phyloP scores from a whole-genome alignment of 2,797 vertebrate genomes.

The Acanthiza pusilla region DNA sequence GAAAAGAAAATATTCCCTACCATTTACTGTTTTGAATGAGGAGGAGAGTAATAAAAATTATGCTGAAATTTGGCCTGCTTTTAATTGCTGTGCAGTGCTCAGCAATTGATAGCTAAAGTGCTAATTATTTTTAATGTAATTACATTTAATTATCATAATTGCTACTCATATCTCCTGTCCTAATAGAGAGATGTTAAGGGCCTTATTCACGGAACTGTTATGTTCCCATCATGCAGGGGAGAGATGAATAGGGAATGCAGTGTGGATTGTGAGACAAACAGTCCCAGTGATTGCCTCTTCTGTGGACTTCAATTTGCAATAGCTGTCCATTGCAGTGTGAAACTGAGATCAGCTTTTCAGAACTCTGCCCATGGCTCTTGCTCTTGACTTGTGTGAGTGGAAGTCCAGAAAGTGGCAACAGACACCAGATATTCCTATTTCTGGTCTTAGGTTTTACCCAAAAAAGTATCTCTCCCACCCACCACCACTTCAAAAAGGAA shows the following conservation, averaged over 20 bases:
- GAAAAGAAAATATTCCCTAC: constrained; percentile 45
- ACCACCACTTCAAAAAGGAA: background rate
- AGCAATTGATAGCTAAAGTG: constrained; percentile 66
- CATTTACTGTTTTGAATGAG: constrained; percentile 50
- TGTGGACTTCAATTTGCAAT: background rate
- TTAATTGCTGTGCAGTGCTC: constrained; percentile 56
- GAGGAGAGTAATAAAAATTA: constrained; percentile 64
- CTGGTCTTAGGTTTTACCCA: background rate
- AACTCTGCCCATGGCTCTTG: background rate
- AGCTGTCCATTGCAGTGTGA: background rate
- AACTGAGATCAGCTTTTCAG: background rate
- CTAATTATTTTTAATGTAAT: constrained; percentile 76
- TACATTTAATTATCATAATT: constrained; percentile 75
- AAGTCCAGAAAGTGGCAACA: background rate
- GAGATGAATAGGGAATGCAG: background rate
- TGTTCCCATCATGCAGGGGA: constrained; percentile 3
- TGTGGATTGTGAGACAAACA: background rate
- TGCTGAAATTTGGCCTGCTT: constrained; percentile 57
- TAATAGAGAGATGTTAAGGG: constrained; percentile 56
- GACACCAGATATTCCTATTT: background rate
- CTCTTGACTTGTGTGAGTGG: background rate
- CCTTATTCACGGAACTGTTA: constrained; percentile 45
- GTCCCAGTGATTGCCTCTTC: background rate
- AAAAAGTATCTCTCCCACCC: background rate
- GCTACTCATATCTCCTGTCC: constrained; percentile 57